Evolutionary conservation across 2,888 invertebrate species (phyloP).

Genomic region (Loripinus fragilis): DNA sequence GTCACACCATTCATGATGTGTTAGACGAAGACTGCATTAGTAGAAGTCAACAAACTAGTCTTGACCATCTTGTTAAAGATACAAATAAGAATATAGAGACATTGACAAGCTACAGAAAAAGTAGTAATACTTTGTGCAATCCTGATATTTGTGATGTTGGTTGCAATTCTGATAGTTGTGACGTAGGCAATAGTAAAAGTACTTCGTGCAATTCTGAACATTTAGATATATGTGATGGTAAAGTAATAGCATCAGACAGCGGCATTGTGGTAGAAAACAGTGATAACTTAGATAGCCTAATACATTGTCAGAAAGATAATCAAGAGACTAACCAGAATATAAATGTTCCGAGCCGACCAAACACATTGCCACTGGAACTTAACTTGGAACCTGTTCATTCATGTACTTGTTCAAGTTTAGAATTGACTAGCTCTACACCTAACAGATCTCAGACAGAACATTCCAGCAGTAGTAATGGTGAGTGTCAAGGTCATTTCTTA

Average conservation of each 20-base stretch:
- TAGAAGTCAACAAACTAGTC: conserved; percentile 60
- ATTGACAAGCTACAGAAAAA: conserved; percentile 10
- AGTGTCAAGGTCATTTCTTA: conserved; percentile 65
- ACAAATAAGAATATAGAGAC: conserved; percentile 42
- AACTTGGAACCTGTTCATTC: conserved; percentile 14
- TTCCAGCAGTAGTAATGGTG: conserved; percentile 63
- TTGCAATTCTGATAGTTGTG: conserved; percentile 19
- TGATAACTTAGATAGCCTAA: neutral
- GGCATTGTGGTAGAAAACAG: conserved; percentile 61
- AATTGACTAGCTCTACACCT: conserved; percentile 10
- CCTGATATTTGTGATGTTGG: conserved; percentile 3
- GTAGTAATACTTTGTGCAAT: conserved; percentile 14
- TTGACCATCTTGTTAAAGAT: conserved; percentile 42
- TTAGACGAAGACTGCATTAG: conserved; percentile 55
- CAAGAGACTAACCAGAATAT: neutral
- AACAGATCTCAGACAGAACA: conserved; percentile 42
- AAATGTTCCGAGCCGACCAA: conserved; percentile 1
- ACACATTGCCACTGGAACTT: conserved; percentile 1
- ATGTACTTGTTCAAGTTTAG: conserved; percentile 17
- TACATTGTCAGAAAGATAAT: neutral
- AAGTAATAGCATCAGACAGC: conserved; percentile 73
- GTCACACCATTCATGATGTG: conserved; percentile 40
- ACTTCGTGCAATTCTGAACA: conserved; percentile 20
- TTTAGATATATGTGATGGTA: conserved; percentile 33
- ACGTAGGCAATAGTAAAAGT: conserved; percentile 1